phyloP scores from a whole-genome alignment of 1,140 invertebrate species.

The Mesaphorura yosii region DNA sequence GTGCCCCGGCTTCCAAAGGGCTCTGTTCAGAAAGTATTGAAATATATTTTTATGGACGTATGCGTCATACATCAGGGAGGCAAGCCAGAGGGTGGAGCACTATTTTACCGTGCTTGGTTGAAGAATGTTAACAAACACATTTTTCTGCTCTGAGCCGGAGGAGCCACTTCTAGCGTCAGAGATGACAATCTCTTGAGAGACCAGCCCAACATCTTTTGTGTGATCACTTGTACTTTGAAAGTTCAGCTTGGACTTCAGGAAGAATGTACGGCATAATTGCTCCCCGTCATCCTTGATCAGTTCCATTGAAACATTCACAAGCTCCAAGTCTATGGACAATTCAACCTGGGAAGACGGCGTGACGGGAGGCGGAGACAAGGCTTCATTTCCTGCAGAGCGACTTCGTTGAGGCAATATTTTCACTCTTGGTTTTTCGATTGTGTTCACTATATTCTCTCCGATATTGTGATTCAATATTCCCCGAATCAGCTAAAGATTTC shows the following conservation, averaged over 20 bases:
- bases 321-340: slow-evolving; percentile 58
- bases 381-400: neutral
- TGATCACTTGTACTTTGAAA: slow-evolving; percentile 75
- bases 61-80: no score
- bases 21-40: no score
- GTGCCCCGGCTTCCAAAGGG: no score
- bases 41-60: no score
- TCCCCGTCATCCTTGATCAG: slow-evolving; percentile 44
- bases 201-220: slow-evolving; percentile 81
- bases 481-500: slow-evolving; percentile 50
- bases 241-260: slow-evolving; percentile 75
- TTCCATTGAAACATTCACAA: slow-evolving; percentile 75
- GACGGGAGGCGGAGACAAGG: neutral
- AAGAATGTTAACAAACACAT: slow-evolving; percentile 81
- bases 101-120: slow-evolving; percentile 41
- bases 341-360: no score
- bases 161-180: slow-evolving; percentile 53
- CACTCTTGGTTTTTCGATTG: neutral
- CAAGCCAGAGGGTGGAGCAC: no score
- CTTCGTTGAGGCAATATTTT: neutral
- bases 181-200: slow-evolving; percentile 81
- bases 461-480: slow-evolving; percentile 84
- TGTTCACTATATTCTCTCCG: slow-evolving; percentile 70
- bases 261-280: slow-evolving; percentile 75
- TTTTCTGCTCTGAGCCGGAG: slow-evolving; percentile 35